phyloP scores from a whole-genome alignment of 2,113 vertebrate species.

The Psophia crepitans region DNA sequence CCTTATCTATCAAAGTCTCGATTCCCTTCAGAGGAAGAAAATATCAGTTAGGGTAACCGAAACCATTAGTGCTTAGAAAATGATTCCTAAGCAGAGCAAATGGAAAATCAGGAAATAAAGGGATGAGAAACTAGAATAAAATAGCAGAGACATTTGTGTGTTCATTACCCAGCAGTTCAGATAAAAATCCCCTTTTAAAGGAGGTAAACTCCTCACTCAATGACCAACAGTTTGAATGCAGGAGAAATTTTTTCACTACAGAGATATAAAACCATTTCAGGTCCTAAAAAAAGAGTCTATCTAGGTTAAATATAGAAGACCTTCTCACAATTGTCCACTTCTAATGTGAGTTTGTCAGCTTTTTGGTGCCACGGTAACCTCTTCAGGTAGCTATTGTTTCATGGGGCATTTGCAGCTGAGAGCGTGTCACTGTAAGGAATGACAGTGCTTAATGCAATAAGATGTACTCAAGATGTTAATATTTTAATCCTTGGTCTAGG shows the following conservation, averaged over 20 bases:
- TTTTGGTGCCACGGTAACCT: background rate
- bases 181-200: background rate
- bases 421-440: background rate
- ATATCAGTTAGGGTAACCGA: background rate
- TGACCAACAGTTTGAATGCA: fast-evolving
- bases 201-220: background rate
- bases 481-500: background rate
- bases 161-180: background rate
- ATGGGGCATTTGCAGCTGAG: background rate
- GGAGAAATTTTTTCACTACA: background rate
- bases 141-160: background rate
- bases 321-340: background rate
- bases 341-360: background rate
- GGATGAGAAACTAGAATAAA: background rate
- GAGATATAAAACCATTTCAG: background rate
- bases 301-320: background rate
- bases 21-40: background rate
- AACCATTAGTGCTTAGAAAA: background rate
- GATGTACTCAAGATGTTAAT: background rate
- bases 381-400: background rate
- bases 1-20: background rate
- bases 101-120: background rate
- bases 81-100: background rate
- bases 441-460: background rate
- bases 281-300: background rate